Conservation (phyloP, 2,888 invertebrate genomes). For the Ichneumon xanthorius region DNA sequence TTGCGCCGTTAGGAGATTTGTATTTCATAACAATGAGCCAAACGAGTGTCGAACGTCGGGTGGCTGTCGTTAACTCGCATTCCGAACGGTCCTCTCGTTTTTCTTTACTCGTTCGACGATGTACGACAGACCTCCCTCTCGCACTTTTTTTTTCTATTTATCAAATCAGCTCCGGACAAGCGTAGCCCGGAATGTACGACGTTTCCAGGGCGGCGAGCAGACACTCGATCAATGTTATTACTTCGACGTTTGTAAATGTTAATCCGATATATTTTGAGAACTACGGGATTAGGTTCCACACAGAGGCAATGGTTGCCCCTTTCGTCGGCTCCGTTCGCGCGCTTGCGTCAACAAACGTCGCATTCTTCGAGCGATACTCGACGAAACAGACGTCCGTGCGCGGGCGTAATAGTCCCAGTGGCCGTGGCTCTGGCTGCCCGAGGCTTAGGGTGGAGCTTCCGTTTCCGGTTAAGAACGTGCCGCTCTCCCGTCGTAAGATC, state of each 20-base stretch:
- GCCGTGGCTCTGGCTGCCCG: conserved; percentile 21
- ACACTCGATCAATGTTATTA: conserved; percentile 15
- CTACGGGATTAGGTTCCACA: background rate
- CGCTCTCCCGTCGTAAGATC: conserved; percentile 57
- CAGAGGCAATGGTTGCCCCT: background rate
- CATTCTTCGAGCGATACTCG: conserved; percentile 59
- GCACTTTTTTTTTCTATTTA: background rate
- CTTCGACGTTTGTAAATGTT: background rate
- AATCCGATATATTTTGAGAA: conserved; percentile 18
- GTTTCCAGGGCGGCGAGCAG: background rate
- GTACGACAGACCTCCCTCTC: background rate
- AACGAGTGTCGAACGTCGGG: conserved; percentile 44
- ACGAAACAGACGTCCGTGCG: conserved; percentile 4
- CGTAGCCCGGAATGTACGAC: background rate
- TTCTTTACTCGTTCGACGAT: conserved; percentile 9
- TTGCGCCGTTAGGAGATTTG: conserved; percentile 54
- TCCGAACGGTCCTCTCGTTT: conserved; percentile 53
- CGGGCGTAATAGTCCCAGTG: conserved; percentile 22
- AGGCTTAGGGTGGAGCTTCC: conserved; percentile 82
- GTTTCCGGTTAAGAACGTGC: conserved; percentile 83
- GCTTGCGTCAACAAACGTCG: conserved; percentile 61
- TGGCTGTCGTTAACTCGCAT: conserved; percentile 66
- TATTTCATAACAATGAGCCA: conserved; percentile 64
- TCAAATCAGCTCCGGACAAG: conserved; percentile 7
- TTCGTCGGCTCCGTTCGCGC: conserved; percentile 63